Base-by-base conservation (phyloP, 2,113 vertebrate species). In the Sitta europaea region DNA sequence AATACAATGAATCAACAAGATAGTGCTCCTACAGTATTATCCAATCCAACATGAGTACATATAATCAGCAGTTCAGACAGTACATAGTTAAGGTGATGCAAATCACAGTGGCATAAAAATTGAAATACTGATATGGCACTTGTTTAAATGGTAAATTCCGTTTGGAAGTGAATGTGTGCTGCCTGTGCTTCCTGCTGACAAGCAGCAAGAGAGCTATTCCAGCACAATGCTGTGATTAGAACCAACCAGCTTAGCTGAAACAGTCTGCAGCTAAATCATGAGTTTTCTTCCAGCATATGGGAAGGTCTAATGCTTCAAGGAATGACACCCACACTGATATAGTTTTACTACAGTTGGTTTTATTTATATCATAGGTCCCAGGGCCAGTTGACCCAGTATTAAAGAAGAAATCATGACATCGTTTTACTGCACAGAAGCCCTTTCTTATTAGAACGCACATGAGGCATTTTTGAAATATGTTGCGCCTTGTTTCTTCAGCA, bases 191-290 rank as follows among this genome's bases (percentile, higher is more conserved):
- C 1, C 1, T 48, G 45, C 67, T 70, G 63, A 16, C 24, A 36
- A 68, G 35, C 22, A 66, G 48, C 33, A 38, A 65, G 6, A 22
- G 8, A 51, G 29, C 40, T 65, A 10, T 4, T 24, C 42, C 24
- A 70, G 19, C 23, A 5, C 13, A 58, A 10, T 2, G 20, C 45
- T 54, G 29, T 1, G 2, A 36, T 1, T 1, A 58, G 11, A 80
- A 45, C 7, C 2, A 4, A 25, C 20, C 18, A 35, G 23, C 23
- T 77, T n/a, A 38, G n/a, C 59, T 38, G 25, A n/a, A 91, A 58
- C 9, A 8, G n/a, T 67, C 43, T 58, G 14, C 51, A 35, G 14
- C 38, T 43, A 23, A 72, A 90, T 54, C 22, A 28, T 2, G 23
- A 51, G 16, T 50, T 80, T 68, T 73, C 29, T 73, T 57, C n/a